These are phyloP conservation scores for Bradysia coprophila DNA, from an alignment of 1,140 invertebrate genomes.

Conservation along the genomic window DNA sequence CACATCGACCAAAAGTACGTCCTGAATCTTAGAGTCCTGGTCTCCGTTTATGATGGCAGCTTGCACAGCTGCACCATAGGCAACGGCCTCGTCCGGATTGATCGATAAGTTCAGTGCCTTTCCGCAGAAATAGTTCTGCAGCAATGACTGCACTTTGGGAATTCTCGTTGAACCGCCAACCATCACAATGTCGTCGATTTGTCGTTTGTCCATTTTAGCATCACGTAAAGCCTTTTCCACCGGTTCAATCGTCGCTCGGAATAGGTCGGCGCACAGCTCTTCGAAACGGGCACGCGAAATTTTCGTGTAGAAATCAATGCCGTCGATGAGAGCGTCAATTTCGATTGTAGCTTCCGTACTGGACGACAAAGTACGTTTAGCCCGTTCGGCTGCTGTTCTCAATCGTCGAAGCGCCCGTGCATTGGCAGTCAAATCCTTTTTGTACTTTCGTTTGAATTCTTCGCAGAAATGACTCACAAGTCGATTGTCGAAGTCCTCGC, in stretches of 20 bases:
- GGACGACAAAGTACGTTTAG: constrained; percentile 36
- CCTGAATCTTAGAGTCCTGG: constrained; percentile 85
- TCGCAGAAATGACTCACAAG: constrained; percentile 51
- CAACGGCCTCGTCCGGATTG: constrained; percentile 89
- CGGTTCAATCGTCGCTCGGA: no score
- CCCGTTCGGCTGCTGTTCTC: constrained; percentile 40
- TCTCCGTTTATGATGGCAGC: constrained; percentile 89
- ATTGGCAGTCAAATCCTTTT: constrained; percentile 26
- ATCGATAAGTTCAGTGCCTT: constrained; percentile 95
- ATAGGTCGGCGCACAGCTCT: no score
- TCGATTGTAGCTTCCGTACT: constrained; percentile 87
- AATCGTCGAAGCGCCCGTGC: constrained; percentile 45
- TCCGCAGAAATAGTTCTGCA: constrained; percentile 93
- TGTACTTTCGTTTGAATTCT: constrained; percentile 32
- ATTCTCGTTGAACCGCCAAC: constrained; percentile 98
- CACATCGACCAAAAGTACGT: constrained; percentile 76
- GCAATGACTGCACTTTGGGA: constrained; percentile 89
- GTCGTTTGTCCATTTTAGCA: constrained; percentile 82
- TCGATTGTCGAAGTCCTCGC: constrained; percentile 85
- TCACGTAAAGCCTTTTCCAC: constrained; percentile 89
- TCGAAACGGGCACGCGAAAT: no score
- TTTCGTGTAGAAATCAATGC: no score
- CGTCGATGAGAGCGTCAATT: constrained; percentile 89
- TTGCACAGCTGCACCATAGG: constrained; percentile 77
- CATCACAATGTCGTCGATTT: constrained; percentile 91